Conservation (phyloP, 2,888 invertebrate species). For the Sesia bembeciformis region DNA sequence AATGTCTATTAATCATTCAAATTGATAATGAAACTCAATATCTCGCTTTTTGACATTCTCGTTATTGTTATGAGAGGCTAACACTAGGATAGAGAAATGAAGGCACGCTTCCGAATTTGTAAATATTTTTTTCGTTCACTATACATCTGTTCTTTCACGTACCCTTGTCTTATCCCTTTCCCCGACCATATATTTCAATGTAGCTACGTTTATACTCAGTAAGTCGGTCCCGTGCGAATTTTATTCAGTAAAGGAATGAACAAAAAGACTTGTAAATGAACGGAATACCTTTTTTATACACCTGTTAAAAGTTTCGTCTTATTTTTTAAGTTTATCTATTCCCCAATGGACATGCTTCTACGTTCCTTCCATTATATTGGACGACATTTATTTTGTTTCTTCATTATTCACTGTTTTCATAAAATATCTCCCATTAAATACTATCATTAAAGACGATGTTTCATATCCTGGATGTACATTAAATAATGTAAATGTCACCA, state of each 20-base stretch:
- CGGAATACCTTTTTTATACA: background rate
- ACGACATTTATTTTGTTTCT: background rate
- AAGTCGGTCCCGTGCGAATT: slow-evolving; percentile 2
- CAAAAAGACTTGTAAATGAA: slow-evolving; percentile 1
- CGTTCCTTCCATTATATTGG: background rate
- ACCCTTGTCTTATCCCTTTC: slow-evolving; percentile 23
- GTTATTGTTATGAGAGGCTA: no score
- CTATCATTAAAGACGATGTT: no score
- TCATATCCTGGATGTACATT: no score
- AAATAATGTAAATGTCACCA: no score
- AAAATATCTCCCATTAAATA: no score
- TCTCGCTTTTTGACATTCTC: no score
- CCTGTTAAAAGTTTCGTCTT: slow-evolving; percentile 1
- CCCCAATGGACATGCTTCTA: background rate
- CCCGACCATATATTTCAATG: slow-evolving; percentile 1
- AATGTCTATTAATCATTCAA: no score
- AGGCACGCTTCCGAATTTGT: no score
- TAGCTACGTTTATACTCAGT: background rate
- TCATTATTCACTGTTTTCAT: no score
- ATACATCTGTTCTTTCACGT: slow-evolving; percentile 30
- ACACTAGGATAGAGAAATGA: no score
- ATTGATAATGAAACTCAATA: no score
- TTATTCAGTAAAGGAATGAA: slow-evolving; percentile 9
- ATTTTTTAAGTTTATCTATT: background rate
- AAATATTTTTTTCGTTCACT: slow-evolving; percentile 24